A percentile compares a stretch with the other conserved stretches of the same genome.
phyloP scores from a whole-genome alignment of 1,140 invertebrate genomes.

The Sarcophaga bullata region DNA sequence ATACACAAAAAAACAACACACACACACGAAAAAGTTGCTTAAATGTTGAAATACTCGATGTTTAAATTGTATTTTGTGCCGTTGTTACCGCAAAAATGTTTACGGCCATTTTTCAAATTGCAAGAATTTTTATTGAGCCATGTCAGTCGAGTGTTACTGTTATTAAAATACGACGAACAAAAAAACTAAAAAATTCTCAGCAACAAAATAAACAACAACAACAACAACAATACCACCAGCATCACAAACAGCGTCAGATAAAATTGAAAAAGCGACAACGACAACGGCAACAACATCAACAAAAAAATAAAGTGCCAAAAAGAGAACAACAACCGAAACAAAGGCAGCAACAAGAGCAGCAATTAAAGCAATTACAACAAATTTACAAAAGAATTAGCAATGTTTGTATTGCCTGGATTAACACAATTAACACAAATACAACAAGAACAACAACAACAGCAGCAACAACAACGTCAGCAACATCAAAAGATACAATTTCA shows the following conservation, averaged over 20 bases:
- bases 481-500: not conserved
- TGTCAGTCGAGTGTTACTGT: constrained; percentile 33
- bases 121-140: constrained; percentile 36
- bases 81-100: constrained; percentile 41
- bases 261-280: not conserved
- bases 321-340: not conserved
- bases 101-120: constrained; percentile 39
- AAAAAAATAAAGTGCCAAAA: not conserved
- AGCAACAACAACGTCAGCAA: not conserved
- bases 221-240: not conserved
- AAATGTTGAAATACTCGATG: constrained; percentile 39
- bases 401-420: constrained; percentile 37
- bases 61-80: constrained; percentile 33
- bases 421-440: constrained; percentile 17
- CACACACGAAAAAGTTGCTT: constrained; percentile 20
- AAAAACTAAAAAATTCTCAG: constrained; percentile 22
- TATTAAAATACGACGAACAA: constrained; percentile 25
- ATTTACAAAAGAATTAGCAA: constrained; percentile 40
- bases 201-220: not conserved
- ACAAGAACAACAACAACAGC: not conserved
- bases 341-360: constrained; percentile 20
- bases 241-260: not conserved
- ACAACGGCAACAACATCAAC: not conserved
- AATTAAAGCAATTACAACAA: constrained; percentile 40
- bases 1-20: not conserved